A percentile compares a stretch with the other conserved stretches of the same genome.
phyloP scores from a whole-genome alignment of 2,113 vertebrate species.

The Mohoua ochrocephala region DNA sequence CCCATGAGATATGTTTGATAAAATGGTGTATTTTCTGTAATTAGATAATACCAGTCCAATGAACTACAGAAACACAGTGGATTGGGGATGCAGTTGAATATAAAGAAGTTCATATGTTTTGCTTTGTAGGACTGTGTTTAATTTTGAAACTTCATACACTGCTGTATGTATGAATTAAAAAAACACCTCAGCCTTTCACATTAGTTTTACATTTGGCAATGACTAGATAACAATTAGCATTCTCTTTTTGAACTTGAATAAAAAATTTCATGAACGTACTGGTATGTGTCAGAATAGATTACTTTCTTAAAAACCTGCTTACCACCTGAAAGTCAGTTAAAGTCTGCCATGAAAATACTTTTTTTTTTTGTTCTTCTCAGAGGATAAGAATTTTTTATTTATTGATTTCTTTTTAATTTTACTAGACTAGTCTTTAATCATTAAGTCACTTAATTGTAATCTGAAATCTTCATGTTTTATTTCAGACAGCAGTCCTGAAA shows the following conservation, averaged over 20 bases:
- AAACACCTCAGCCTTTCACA: neutral
- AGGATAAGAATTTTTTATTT: neutral
- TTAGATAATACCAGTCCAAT: neutral
- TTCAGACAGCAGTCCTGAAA: constrained; percentile 93
- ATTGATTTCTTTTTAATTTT: neutral
- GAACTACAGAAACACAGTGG: neutral
- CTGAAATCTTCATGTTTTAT: neutral
- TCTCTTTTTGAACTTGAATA: neutral
- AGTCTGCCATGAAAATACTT: neutral
- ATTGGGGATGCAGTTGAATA: neutral
- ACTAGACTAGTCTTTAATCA: neutral
- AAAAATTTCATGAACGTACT: neutral
- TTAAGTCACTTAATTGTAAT: neutral
- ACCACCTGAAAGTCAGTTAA: neutral
- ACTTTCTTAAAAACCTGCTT: neutral
- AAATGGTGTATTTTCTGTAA: neutral
- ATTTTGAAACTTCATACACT: neutral
- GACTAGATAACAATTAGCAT: neutral
- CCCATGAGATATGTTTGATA: neutral
- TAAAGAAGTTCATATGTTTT: neutral
- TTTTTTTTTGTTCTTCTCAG: neutral
- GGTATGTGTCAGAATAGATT: neutral
- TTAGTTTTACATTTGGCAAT: neutral
- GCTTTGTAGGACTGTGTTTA: neutral
- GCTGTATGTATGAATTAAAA: neutral